Evolutionary conservation across 2,888 invertebrate genomes (phyloP), one percentile per base, ranked within the genome.

Genomic region (Dasypogon diadema): DNA sequence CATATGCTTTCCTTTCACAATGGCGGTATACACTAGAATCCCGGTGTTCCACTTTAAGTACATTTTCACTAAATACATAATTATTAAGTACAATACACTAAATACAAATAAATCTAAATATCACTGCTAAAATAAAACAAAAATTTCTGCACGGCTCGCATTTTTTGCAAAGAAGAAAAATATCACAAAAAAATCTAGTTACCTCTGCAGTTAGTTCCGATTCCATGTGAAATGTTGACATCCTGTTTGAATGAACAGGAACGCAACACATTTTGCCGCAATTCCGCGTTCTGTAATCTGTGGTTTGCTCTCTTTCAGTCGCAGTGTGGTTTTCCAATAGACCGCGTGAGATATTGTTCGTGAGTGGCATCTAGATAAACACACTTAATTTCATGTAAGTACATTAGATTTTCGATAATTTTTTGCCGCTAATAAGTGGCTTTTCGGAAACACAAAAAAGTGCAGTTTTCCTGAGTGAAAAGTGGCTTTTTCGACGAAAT

Each of bases 301-400:
- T n/a, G n/a, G 8, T 65, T 14, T 14, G 56, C 1, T 55, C 42
- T 55, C 55, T 60, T 34, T 60, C 34, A 60, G 14, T 16, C 26
- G 24, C 22, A 22, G 37, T 58, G 26, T 30, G 30, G 16, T 58
- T 56, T 58, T 16, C 14, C 8, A 65, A 34, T 72, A 37, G 54
- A 55, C 72, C 72, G 55, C 55, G 54, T 72, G 55, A 55, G 55
- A 21, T 72, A 30, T 34, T 72, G 21, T 30, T 54, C 54, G 54
- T 16, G n/a, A 63, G 42, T 60, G 60, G 18, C 24, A 46, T 65
- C 65, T 65, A 65, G 16, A 46, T 46, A 46, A 65, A 22, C 42
- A 22, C n/a, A 46, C 22, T 37, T 46, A 46, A n/a, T n/a, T n/a
- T n/a, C n/a, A 65, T 46, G 65, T 65, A 65, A 65, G 65, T 65